Base-by-base conservation (phyloP, 2,797 vertebrate genomes). In the Hylomyscus alleni region DNA sequence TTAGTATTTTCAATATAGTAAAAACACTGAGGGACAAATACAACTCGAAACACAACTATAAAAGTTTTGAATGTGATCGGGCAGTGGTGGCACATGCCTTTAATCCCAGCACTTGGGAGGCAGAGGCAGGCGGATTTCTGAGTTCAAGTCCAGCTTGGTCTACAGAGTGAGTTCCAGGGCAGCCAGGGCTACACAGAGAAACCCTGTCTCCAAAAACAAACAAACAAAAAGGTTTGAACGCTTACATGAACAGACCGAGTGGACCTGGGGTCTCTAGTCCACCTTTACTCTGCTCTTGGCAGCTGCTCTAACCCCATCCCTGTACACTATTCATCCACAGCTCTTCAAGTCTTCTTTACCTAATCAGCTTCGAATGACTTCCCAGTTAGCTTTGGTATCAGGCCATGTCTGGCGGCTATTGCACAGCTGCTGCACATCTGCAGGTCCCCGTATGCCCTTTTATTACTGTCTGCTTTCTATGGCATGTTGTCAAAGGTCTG, bases 351-450 rank as follows among this genome's bases (percentile, higher is more conserved):
- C 62, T 85, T 58, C 65, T 89, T 91, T 87, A 52, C 67, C 76
- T 26, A 52, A 52, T 77, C n/a, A 94, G 52, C 44, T 94, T 94
- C 26, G 40, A 93, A 91, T 56, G 73, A 52, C 29, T 75, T 91
- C 26, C 58, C 1, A 17, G 37, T 86, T 94, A 83, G 76, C 40
- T 44, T 89, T 95, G 62, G 81, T 76, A 75, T 90, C 69, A 85
- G 73, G 72, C 67, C 84, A 47, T 15, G 62, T 44, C 58, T 89
- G 58, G 65, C 47, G 80, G 77, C 50, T 78, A 56, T 95, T n/a
- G 12, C 84, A 69, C 85, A 92, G 85, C 88, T 96, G 77, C 37
- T 54, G 44, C 73, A 96, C 90, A 94, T 95, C 90, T 96, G 89
- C 40, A 97, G 67, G 47, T 82, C 78, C 91, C 17, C 34, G 40